phyloP scores from a whole-genome alignment of 2,797 vertebrate genomes.

The Acanthiza pusilla region DNA sequence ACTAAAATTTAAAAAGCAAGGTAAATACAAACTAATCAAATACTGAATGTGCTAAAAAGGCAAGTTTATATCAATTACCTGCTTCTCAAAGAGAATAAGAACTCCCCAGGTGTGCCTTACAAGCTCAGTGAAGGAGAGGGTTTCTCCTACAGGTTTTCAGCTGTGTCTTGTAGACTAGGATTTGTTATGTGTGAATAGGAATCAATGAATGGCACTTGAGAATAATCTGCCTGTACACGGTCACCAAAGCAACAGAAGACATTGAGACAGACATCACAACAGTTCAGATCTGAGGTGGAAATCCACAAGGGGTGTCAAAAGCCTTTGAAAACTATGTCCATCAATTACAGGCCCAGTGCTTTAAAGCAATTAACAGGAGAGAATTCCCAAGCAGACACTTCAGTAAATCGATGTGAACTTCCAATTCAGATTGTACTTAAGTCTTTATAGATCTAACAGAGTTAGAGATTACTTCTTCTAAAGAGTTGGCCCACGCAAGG shows the following conservation, averaged over 20 bases:
- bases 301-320: not conserved
- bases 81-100: not conserved
- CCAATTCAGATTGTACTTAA: not conserved
- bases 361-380: not conserved
- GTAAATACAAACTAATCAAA: not conserved
- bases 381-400: not conserved
- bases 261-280: not conserved
- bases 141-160: not conserved
- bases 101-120: not conserved
- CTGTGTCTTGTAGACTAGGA: not conserved
- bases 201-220: not conserved
- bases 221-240: not conserved
- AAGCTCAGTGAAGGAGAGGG: not conserved
- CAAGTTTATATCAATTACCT: not conserved
- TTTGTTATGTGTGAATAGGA: not conserved
- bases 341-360: not conserved
- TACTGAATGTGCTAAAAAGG: not conserved
- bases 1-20: not conserved
- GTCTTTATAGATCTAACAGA: not conserved
- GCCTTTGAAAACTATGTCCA: not conserved
- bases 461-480: not conserved
- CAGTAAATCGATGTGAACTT: not conserved
- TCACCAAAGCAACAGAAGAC: not conserved
- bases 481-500: not conserved
- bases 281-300: not conserved